Evolutionary conservation across 2,888 invertebrate species (phyloP), one percentile per base, ranked within the genome.

Genomic region (Drosophila tanythrix): DNA sequence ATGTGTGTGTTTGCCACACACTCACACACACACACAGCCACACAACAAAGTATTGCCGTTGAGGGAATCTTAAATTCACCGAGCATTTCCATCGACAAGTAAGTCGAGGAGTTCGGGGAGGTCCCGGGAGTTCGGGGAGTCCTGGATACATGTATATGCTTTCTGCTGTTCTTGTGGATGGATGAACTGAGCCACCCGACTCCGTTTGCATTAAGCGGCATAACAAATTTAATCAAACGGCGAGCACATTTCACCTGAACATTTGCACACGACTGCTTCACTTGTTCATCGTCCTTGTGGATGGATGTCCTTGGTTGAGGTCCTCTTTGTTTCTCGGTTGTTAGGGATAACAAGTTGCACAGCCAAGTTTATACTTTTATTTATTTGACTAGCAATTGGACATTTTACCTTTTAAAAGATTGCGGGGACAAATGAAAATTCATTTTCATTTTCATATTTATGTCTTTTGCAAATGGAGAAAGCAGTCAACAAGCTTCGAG

Each of bases 151-250:
- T 25, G 38, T 48, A 40, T 25, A 38, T 50, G 46, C n/a, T 38
- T 33, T 33, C 11, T 36, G n/a, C 27, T 18, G 33, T n/a, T 46
- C 15, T 15, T 13, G 25, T 33, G 13, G 35, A 25, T 70, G 55
- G 31, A 3, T 62, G 18, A 64, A 29, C 27, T 53, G 25, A 25
- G 11, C 33, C 38, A 38, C n/a, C 38, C 51, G 8, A 25, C 33
- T 46, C 40, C 31, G 40, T 25, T 52, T 56, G 65, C 69, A 82
- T 69, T 69, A 48, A 57, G 62, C 67, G 60, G 31, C 40, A 67
- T 66, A 68, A 64, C 65, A 81, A 89, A 87, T 83, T 89, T 83
- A 89, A 86, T 83, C 86, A 81, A 83, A 74, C 55, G 57, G 31
- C 50, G 79, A 74, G 64, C 68, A 76, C 73, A 66, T 74, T 79